Base-by-base conservation (phyloP, 2,888 invertebrate species). In the Pterostichus niger region DNA sequence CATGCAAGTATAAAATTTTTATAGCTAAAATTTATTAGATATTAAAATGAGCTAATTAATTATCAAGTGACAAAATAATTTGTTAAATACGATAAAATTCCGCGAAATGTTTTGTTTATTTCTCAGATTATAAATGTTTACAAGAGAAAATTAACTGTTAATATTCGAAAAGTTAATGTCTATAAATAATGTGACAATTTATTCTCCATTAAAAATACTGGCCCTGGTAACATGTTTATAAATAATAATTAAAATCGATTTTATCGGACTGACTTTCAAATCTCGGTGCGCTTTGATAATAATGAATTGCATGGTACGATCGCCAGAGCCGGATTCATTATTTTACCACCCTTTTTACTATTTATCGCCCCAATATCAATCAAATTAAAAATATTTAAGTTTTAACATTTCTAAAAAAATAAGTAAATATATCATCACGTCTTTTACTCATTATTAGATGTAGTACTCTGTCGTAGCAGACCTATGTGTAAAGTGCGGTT, bases 181-280 rank as follows among this genome's bases (percentile, higher is more conserved):
- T 24, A 59, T 59, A 59, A 59, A 59, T 59, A 59, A 59, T 24
- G 24, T 24, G 59, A 59, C 59, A 59, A 59, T 59, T 59, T 59
- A 59, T 59, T 59, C 24, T 7, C 7, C 24, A 24, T 17, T 31
- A 59, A 59, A 59, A 56, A 59, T 31, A 6, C 9, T 59, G 59
- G 17, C 59, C 59, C 59, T 59, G 40, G 59, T 59, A 31, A 59
- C 11, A 54, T 59, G 59, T 59, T 59, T 59, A 59, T 59, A 59
- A 59, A 59, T 59, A 59, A 59, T 59, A 59, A 59, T 59, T 24
- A 59, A 59, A 40, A 40, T 40, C 40, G 40, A 40, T 40, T 40
- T 40, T 40, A 40, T 40, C 40, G 40, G 40, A 40, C 6, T 40
- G 7, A 40, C 40, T 40, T 40, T 40, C 40, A 7, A 6, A 40